phyloP scores from a whole-genome alignment of 2,888 invertebrate species.

The Leptogaster cylindrica region DNA sequence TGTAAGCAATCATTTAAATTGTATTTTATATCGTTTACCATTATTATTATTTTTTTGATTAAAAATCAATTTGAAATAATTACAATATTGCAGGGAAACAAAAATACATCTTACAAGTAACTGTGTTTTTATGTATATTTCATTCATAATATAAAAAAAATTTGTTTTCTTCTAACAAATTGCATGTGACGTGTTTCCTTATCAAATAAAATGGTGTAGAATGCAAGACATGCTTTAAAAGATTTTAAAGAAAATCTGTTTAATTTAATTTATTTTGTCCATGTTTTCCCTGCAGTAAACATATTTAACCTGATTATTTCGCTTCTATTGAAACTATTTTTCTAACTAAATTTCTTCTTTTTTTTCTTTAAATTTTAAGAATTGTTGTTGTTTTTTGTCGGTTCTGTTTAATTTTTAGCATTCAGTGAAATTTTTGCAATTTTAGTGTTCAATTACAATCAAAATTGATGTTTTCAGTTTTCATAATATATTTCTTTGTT shows the following conservation, averaged over 20 bases:
- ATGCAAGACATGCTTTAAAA: neutral
- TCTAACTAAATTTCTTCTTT: conserved; percentile 5
- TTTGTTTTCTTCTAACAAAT: too few species aligned
- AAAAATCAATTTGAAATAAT: conserved; percentile 11
- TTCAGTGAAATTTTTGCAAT: conserved; percentile 19
- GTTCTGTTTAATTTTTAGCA: too few species aligned
- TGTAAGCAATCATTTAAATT: neutral
- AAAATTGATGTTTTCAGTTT: conserved; percentile 23
- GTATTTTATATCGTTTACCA: conserved; percentile 20
- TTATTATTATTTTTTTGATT: conserved; percentile 38
- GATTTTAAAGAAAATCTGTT: neutral
- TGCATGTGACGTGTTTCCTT: neutral
- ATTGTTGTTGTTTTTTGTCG: conserved; percentile 12
- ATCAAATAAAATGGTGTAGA: neutral
- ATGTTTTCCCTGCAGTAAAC: conserved; percentile 16
- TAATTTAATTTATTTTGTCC: conserved; percentile 18
- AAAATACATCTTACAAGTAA: conserved; percentile 15
- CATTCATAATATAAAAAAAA: conserved; percentile 22
- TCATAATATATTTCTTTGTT: conserved; percentile 36
- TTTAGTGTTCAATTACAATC: conserved; percentile 15
- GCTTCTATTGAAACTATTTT: conserved; percentile 18
- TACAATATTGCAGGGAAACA: conserved; percentile 25
- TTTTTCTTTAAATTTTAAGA: conserved; percentile 31
- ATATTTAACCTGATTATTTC: neutral
- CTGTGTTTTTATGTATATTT: conserved; percentile 3